These are phyloP conservation scores for Forbesichthys agassizii DNA, from an alignment of 2,113 vertebrate genomes.

Conservation along the genomic window DNA sequence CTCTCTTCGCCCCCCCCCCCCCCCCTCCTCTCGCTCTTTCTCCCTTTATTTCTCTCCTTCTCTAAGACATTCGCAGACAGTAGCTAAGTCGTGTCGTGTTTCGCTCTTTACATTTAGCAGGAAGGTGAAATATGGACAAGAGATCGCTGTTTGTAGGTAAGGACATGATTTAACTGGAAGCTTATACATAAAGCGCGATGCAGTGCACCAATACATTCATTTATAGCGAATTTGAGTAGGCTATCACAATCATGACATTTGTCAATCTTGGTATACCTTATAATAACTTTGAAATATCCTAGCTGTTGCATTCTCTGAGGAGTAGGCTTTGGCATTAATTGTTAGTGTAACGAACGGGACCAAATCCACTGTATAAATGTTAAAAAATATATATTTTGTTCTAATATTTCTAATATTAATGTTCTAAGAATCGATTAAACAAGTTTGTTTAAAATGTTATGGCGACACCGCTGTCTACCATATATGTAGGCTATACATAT, in stretches of 20 bases:
- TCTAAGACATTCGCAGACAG: too few species aligned
- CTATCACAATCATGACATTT: background rate
- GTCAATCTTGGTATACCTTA: background rate
- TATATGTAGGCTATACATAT: too few species aligned
- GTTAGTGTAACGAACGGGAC: too few species aligned
- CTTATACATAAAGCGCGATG: too few species aligned
- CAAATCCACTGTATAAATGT: too few species aligned
- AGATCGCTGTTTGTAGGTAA: slow-evolving; percentile 59
- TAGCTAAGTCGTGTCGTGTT: slow-evolving; percentile 14
- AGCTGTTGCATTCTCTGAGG: background rate
- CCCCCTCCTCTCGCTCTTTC: background rate
- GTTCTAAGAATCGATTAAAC: too few species aligned
- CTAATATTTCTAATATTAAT: too few species aligned
- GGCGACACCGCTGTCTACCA: too few species aligned
- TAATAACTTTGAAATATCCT: background rate
- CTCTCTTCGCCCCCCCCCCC: background rate
- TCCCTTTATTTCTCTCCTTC: background rate
- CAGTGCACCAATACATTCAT: too few species aligned
- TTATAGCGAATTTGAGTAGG: background rate
- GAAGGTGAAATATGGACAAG: slow-evolving; percentile 60
- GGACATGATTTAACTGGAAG: background rate
- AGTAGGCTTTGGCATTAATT: background rate
- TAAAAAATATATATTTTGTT: too few species aligned
- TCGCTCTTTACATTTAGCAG: slow-evolving; percentile 36
- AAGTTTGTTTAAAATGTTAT: too few species aligned